phyloP scores from a whole-genome alignment of 2,888 invertebrate species.

The Himalopsyche japonica region DNA sequence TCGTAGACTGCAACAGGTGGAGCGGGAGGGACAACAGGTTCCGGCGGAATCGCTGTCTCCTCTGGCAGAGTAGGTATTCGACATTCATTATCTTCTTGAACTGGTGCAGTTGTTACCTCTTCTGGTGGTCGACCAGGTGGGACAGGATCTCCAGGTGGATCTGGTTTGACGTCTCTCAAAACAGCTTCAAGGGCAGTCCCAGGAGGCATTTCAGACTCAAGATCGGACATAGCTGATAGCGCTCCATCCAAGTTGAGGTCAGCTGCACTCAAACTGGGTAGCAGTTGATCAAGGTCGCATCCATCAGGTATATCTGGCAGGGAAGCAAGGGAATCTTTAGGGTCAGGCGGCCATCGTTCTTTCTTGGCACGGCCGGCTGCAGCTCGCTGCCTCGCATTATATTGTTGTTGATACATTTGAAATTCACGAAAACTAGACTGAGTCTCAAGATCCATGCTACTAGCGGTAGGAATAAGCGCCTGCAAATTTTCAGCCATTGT shows the following conservation, averaged over 20 bases:
- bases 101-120: conserved; percentile 43
- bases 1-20: conserved; percentile 49
- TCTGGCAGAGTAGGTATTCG: conserved; percentile 19
- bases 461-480: conserved; percentile 55
- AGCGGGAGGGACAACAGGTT: conserved; percentile 45
- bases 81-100: conserved; percentile 30
- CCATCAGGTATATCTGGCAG: conserved; percentile 52
- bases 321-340: neutral
- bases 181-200: conserved; percentile 8
- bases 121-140: conserved; percentile 40
- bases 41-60: conserved; percentile 47
- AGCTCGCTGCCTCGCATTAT: conserved; percentile 62
- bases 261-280: conserved; percentile 64
- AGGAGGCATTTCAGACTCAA: conserved; percentile 38
- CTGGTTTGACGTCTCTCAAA: conserved; percentile 32
- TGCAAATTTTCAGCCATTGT: conserved; percentile 47
- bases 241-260: conserved; percentile 60
- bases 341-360: neutral
- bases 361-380: conserved; percentile 45
- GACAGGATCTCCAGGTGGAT: conserved; percentile 15
- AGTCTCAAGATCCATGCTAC: conserved; percentile 64
- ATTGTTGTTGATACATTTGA: conserved; percentile 67
- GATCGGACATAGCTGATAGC: conserved; percentile 51
- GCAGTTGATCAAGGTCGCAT: conserved; percentile 67
- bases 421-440: conserved; percentile 68